Evolutionary conservation across 2,888 invertebrate genomes (phyloP).

Genomic region (Acleris cristana): DNA sequence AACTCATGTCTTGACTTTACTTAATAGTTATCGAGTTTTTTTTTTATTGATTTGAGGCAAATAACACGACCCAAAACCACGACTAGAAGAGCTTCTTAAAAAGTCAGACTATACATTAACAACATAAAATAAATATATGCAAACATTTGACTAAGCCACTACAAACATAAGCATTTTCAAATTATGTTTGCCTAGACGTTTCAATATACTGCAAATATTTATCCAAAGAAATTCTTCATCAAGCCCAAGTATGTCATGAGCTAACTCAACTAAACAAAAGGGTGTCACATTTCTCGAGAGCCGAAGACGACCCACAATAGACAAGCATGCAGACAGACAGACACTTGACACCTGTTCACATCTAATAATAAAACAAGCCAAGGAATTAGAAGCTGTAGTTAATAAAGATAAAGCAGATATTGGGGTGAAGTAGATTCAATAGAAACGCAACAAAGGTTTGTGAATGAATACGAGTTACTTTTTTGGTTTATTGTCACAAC

Average conservation of each 20-base stretch:
- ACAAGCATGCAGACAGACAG: constrained; percentile 31
- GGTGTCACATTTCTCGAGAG: constrained; percentile 36
- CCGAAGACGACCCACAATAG: constrained; percentile 37
- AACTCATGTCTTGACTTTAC: too few species aligned
- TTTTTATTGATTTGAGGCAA: too few species aligned
- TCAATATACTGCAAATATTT: constrained; percentile 26
- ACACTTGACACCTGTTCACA: constrained; percentile 36
- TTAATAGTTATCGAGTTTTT: too few species aligned
- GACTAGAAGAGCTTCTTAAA: too few species aligned
- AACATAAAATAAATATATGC: not conserved
- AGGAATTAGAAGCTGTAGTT: constrained; percentile 15
- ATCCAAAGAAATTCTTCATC: constrained; percentile 24
- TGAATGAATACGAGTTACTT: constrained; percentile 31
- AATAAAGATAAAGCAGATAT: constrained; percentile 18
- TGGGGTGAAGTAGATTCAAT: constrained; percentile 15
- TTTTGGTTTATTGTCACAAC: constrained; percentile 37
- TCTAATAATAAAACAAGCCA: constrained; percentile 18
- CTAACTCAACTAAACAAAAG: constrained; percentile 33
- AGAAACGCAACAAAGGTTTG: constrained; percentile 29
- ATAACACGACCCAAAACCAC: too few species aligned
- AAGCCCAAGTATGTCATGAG: constrained; percentile 29
- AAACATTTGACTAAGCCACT: not conserved
- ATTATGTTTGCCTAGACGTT: not conserved
- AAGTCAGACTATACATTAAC: not conserved
- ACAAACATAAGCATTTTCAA: constrained; percentile 2